These are phyloP conservation scores for Trypoxylus dichotomus DNA, from an alignment of 1,140 invertebrate genomes.

Conservation along the genomic window DNA sequence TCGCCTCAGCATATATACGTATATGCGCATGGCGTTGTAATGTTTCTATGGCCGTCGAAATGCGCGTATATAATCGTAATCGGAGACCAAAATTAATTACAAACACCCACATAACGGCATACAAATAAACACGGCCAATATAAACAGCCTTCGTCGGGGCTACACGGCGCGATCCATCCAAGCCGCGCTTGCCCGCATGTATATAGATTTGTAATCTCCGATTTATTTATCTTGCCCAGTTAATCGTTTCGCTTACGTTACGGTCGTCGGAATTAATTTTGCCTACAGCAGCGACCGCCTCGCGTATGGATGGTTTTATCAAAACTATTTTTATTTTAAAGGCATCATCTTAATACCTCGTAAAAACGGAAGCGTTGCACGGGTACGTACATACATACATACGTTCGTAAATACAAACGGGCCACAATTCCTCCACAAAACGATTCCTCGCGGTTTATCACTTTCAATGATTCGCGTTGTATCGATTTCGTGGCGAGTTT, in stretches of 20 bases:
- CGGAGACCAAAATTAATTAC: constrained; percentile 23
- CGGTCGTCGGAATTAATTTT: constrained; percentile 17
- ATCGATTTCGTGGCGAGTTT: too few relatives aligned
- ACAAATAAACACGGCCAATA: constrained; percentile 16
- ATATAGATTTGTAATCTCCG: constrained; percentile 24
- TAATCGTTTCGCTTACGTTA: constrained; percentile 25
- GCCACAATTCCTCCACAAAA: not conserved
- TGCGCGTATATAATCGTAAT: constrained; percentile 22
- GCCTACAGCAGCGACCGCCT: constrained; percentile 15
- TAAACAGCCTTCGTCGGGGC: constrained; percentile 1
- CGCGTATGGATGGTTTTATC: constrained; percentile 8
- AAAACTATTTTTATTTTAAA: constrained; percentile 26
- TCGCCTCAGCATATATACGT: too few relatives aligned
- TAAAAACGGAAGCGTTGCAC: constrained; percentile 18
- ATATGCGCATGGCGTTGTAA: not conserved
- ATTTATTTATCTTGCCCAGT: constrained; percentile 24
- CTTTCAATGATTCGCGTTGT: too few relatives aligned
- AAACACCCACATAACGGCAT: constrained; percentile 23
- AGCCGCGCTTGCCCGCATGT: too few relatives aligned
- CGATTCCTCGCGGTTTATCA: too few relatives aligned
- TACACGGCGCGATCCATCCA: not conserved
- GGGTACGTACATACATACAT: too few relatives aligned
- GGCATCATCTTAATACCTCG: constrained; percentile 23
- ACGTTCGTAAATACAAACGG: not conserved
- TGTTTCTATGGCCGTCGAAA: not conserved